Evolutionary conservation across 2,888 invertebrate genomes (phyloP).

Genomic region (Synanthedon tipuliformis): DNA sequence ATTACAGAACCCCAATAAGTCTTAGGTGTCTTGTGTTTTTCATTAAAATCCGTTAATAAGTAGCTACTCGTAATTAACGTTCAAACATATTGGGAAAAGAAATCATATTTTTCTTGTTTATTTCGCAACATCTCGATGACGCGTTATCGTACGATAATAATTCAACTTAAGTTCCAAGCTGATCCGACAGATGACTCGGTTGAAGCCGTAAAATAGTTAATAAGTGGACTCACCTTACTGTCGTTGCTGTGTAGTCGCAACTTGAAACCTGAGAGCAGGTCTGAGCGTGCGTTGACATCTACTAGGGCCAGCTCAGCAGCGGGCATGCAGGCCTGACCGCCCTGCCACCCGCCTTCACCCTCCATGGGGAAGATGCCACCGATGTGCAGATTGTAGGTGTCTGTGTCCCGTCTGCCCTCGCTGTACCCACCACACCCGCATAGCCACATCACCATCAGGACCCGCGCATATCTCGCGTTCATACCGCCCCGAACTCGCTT

Average conservation of each 20-base stretch:
- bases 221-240: conserved; percentile 80
- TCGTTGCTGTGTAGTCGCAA: conserved; percentile 94
- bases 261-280: conserved; percentile 91
- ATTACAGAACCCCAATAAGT: too few species aligned
- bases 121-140: too few species aligned
- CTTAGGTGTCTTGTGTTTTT: too few species aligned
- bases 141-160: too few species aligned
- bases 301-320: conserved; percentile 96
- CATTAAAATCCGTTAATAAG: too few species aligned
- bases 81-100: too few species aligned
- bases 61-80: too few species aligned
- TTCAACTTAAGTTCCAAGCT: too few species aligned
- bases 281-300: conserved; percentile 91
- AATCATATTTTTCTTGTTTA: too few species aligned
- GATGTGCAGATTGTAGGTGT: conserved; percentile 88
- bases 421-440: conserved; percentile 38
- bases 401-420: conserved; percentile 72
- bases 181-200: too few species aligned
- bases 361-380: conserved; percentile 98
- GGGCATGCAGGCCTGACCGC: conserved; percentile 98
- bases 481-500: conserved; percentile 19
- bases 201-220: not conserved
- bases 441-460: conserved; percentile 43
- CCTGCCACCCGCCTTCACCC: conserved; percentile 97
- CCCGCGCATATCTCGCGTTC: conserved; percentile 19